Conservation (phyloP, 2,113 vertebrate species). For the Anser cygnoides region DNA sequence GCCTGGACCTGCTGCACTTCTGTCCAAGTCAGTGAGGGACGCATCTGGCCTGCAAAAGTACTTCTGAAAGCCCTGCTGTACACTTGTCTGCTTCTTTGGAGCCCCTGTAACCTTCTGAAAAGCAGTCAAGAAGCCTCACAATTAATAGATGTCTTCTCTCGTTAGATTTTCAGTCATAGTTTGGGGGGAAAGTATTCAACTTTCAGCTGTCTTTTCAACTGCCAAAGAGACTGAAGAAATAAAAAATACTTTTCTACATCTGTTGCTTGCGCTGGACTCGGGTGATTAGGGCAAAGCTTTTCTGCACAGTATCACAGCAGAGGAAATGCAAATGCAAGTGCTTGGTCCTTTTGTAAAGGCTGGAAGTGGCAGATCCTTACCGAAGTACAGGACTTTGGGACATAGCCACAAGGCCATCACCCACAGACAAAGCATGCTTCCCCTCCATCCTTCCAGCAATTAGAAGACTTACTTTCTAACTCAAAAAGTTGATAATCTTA, state of each 20-base stretch:
- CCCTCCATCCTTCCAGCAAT: not conserved
- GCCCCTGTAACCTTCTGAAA: not conserved
- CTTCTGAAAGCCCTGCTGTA: not conserved
- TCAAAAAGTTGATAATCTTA: not conserved
- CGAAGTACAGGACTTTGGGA: not conserved
- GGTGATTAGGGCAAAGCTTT: not conserved
- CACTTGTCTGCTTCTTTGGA: not conserved
- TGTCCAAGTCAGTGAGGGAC: not conserved
- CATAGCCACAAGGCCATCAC: rapidly evolving
- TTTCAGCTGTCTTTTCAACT: not conserved
- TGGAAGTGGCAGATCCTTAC: not conserved
- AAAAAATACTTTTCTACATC: not conserved
- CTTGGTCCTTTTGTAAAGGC: not conserved
- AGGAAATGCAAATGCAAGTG: not conserved
- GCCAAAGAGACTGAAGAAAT: not conserved
- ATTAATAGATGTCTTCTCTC: not conserved
- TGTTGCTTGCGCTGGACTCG: not conserved
- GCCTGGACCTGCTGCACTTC: not conserved
- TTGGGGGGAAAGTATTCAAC: not conserved
- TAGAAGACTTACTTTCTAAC: not conserved
- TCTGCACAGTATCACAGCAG: not conserved
- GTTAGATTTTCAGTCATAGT: not conserved
- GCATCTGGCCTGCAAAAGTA: not conserved
- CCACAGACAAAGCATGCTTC: not conserved
- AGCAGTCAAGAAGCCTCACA: not conserved